A percentile compares a stretch with the other conserved stretches of the same genome.
phyloP scores from a whole-genome alignment of 2,113 vertebrate genomes.

The Nibea albiflora region DNA sequence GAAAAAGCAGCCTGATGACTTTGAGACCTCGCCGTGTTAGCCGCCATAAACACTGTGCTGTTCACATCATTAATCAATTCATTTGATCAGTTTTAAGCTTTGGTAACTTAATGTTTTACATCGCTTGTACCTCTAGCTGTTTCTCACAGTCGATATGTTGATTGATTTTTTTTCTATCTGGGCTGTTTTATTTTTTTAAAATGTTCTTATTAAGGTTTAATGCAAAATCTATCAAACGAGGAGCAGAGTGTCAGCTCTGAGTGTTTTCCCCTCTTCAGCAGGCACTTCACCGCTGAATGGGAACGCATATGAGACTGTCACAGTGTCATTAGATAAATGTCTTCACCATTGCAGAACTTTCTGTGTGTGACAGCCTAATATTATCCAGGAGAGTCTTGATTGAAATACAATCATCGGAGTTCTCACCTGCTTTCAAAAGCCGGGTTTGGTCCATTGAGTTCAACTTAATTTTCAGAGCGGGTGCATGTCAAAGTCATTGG shows the following conservation, averaged over 20 bases:
- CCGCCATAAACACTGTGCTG: not conserved
- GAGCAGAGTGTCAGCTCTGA: not conserved
- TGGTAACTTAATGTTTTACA: not conserved
- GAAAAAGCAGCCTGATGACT: not conserved
- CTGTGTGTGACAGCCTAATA: not conserved
- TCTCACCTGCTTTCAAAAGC: not conserved
- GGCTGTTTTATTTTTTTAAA: not conserved
- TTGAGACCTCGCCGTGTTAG: not conserved
- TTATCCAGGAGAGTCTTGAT: not conserved
- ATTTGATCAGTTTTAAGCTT: constrained; percentile 7
- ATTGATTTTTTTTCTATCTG: not conserved
- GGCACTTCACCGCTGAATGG: not conserved
- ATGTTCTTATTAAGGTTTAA: constrained; percentile 27
- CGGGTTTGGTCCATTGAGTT: no score
- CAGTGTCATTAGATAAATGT: not conserved
- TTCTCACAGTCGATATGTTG: constrained; percentile 9
- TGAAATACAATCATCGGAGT: not conserved
- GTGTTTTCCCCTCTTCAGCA: not conserved
- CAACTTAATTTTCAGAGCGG: not conserved
- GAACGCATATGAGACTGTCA: not conserved
- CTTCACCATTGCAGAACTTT: not conserved
- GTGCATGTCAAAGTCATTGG: not conserved
- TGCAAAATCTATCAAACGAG: not conserved
- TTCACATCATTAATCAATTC: constrained; percentile 4
- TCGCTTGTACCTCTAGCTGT: not conserved